These are phyloP conservation scores for Nineta flava DNA, from an alignment of 2,888 invertebrate genomes.

Conservation along the genomic window DNA sequence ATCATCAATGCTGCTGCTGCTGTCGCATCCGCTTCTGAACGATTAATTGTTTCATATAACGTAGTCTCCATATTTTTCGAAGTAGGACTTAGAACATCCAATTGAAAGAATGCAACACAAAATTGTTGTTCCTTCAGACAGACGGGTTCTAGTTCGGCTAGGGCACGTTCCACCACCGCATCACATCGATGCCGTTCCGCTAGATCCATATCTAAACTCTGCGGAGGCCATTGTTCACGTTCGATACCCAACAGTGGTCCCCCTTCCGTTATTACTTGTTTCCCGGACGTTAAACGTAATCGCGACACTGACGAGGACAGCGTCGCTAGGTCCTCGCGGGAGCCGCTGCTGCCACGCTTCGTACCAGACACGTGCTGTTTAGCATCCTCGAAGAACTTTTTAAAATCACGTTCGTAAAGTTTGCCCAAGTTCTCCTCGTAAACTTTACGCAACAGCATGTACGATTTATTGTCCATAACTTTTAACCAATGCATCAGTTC, in stretches of 20 bases:
- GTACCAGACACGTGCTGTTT: constrained; percentile 36
- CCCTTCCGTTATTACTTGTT: constrained; percentile 24
- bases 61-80: constrained; percentile 40
- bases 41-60: constrained; percentile 29
- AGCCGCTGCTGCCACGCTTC: constrained; percentile 33
- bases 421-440: constrained; percentile 74
- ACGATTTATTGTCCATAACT: constrained; percentile 70
- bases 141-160: constrained; percentile 77
- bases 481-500: constrained; percentile 87
- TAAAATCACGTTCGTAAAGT: constrained; percentile 75
- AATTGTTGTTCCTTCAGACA: constrained; percentile 92
- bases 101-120: constrained; percentile 79
- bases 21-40: constrained; percentile 18
- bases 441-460: constrained; percentile 62
- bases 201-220: constrained; percentile 39
- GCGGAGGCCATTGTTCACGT: constrained; percentile 36
- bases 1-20: too few relatives aligned
- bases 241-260: constrained; percentile 39
- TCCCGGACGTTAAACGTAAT: constrained; percentile 12
- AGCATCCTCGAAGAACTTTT: constrained; percentile 61
- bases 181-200: constrained; percentile 42
- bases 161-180: constrained; percentile 64
- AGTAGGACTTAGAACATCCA: constrained; percentile 35
- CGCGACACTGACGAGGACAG: constrained; percentile 21
- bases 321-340: constrained; percentile 25